A percentile compares a stretch with the other conserved stretches of the same genome.
phyloP scores from a whole-genome alignment of 2,888 invertebrate genomes.

The Rhyacophila evoluta region DNA sequence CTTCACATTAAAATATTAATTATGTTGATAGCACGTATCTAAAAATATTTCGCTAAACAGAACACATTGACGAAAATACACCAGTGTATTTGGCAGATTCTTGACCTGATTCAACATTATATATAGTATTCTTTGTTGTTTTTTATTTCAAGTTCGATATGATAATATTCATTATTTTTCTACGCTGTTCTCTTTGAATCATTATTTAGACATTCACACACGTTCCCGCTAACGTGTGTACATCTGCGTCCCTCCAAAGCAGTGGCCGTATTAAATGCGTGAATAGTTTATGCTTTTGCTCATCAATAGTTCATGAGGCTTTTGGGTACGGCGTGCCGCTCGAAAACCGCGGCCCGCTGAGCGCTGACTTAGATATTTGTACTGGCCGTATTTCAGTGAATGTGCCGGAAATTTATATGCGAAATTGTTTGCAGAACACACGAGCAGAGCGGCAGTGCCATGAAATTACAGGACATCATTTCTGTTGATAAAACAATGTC shows the following conservation, averaged over 20 bases:
- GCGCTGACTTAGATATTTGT: background rate
- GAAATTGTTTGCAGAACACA: constrained; percentile 32
- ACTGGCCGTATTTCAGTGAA: constrained; percentile 7
- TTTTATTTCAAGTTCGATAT: no score
- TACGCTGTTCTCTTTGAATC: background rate
- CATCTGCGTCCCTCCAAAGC: background rate
- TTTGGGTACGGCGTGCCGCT: background rate
- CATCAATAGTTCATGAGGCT: background rate
- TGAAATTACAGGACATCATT: constrained; percentile 22
- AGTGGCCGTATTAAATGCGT: constrained; percentile 8
- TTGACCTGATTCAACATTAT: no score
- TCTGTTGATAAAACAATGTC: constrained; percentile 22
- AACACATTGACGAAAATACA: no score
- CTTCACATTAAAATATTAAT: no score
- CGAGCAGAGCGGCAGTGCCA: background rate
- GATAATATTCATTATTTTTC: background rate
- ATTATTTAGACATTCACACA: background rate
- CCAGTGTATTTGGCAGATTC: no score
- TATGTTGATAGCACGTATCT: no score
- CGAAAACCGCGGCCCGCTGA: background rate
- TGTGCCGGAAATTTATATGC: constrained; percentile 32
- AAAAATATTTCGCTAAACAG: no score
- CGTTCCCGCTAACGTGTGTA: background rate
- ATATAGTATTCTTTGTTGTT: no score
- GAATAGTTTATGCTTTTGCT: background rate